Conservation (phyloP, 1,140 invertebrate species). For the Lucilia sericata region DNA sequence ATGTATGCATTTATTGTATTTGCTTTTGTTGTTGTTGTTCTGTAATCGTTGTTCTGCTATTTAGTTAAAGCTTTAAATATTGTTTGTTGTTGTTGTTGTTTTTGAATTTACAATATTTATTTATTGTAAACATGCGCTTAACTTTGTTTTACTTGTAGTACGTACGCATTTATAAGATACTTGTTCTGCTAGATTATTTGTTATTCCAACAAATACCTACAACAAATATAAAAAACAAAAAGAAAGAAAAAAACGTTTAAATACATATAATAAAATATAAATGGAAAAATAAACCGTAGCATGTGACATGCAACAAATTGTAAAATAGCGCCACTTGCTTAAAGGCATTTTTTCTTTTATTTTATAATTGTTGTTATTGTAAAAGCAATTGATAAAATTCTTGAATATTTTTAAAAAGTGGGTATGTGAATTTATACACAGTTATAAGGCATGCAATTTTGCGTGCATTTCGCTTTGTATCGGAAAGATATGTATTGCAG, state of each 20-base stretch:
- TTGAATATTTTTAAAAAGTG: not conserved
- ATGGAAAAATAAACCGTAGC: constrained; percentile 2
- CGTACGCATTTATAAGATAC: constrained; percentile 9
- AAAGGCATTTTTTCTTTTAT: constrained; percentile 14
- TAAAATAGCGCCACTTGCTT: constrained; percentile 34
- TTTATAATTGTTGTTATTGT: not conserved
- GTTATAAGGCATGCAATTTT: too few species aligned
- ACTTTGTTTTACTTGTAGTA: constrained; percentile 14
- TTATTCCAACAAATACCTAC: not conserved
- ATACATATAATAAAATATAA: not conserved
- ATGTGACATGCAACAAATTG: constrained; percentile 42
- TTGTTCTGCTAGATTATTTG: not conserved
- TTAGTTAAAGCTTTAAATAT: not conserved
- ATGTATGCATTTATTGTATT: too few species aligned
- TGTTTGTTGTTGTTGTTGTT: not conserved
- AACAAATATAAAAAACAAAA: too few species aligned
- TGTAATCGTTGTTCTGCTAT: not conserved
- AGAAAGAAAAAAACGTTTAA: not conserved
- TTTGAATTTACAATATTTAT: not conserved
- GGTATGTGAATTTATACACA: too few species aligned
- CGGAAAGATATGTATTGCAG: too few species aligned
- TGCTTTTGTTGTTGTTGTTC: not conserved
- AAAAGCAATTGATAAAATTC: not conserved
- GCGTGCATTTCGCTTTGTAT: too few species aligned
- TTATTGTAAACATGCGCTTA: constrained; percentile 29